A percentile compares a stretch with the other conserved stretches of the same genome.
phyloP scores from a whole-genome alignment of 2,888 invertebrate species.

The Junonia oenone region DNA sequence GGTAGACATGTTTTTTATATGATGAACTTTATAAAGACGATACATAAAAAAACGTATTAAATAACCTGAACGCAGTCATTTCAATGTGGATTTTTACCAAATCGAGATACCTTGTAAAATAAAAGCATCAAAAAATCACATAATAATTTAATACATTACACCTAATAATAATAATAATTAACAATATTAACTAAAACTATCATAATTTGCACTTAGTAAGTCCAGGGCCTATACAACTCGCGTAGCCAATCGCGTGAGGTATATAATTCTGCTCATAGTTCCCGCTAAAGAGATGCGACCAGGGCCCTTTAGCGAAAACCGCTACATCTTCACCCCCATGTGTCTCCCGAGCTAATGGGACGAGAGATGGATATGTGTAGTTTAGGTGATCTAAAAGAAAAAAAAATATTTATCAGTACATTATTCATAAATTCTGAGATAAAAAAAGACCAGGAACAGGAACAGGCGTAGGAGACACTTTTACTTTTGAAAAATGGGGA shows the following conservation, averaged over 20 bases:
- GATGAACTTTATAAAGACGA: too few species aligned
- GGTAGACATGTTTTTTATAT: too few species aligned
- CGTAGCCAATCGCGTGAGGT: conserved; percentile 87
- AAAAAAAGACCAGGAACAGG: too few species aligned
- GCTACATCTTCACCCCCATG: conserved; percentile 91
- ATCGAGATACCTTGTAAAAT: not conserved
- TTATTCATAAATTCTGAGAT: too few species aligned
- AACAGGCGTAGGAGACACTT: too few species aligned
- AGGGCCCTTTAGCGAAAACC: conserved; percentile 87
- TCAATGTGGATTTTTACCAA: too few species aligned
- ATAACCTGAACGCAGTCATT: too few species aligned
- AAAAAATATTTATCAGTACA: not conserved
- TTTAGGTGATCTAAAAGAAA: conserved; percentile 57
- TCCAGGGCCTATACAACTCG: conserved; percentile 85
- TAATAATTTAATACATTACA: conserved; percentile 9
- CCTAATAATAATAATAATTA: not conserved
- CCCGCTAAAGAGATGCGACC: conserved; percentile 89
- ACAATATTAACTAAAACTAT: not conserved
- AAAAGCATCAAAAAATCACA: not conserved
- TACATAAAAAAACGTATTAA: too few species aligned
- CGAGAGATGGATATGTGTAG: conserved; percentile 80
- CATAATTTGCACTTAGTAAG: conserved; percentile 58
- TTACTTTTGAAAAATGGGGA: too few species aligned
- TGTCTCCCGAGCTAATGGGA: conserved; percentile 82
- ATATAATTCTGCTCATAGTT: conserved; percentile 89